Evolutionary conservation across 1,140 invertebrate genomes (phyloP).

Genomic region (Drosophila busckii): DNA sequence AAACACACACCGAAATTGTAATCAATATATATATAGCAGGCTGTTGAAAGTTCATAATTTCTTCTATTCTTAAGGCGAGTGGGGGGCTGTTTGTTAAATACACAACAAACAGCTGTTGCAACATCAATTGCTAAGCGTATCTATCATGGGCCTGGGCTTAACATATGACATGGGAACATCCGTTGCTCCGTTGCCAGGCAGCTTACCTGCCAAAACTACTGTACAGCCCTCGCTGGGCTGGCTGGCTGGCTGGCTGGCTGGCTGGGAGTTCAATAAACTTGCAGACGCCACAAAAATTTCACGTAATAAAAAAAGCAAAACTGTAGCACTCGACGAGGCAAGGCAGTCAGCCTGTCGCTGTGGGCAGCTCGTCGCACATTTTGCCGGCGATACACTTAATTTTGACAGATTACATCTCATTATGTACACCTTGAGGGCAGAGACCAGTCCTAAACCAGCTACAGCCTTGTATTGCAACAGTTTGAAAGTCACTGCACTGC

Average conservation of each 20-base stretch:
- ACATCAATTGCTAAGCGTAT: slow-evolving; percentile 21
- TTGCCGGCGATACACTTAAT: slow-evolving; percentile 69
- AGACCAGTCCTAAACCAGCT: slow-evolving; percentile 45
- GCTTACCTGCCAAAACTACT: slow-evolving; percentile 26
- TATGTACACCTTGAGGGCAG: slow-evolving; percentile 66
- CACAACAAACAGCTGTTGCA: slow-evolving; percentile 54
- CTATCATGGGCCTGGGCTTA: slow-evolving; percentile 62
- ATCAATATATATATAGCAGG: slow-evolving; percentile 22
- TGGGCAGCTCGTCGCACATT: too few relatives aligned
- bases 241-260: too few relatives aligned
- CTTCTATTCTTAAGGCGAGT: slow-evolving; percentile 30
- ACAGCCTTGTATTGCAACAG: slow-evolving; percentile 10
- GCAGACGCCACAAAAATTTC: slow-evolving; percentile 40
- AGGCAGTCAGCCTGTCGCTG: slow-evolving; percentile 20
- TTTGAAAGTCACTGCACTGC: slow-evolving; percentile 35
- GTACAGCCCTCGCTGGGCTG: slow-evolving; percentile 34
- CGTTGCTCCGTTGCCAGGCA: slow-evolving; percentile 8
- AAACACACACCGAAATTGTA: neutral
- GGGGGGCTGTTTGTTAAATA: slow-evolving; percentile 56
- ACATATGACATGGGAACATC: slow-evolving; percentile 65
- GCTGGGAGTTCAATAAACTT: slow-evolving; percentile 61
- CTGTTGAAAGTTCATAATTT: slow-evolving; percentile 31
- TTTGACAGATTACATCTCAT: slow-evolving; percentile 77
- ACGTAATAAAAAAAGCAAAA: slow-evolving; percentile 20
- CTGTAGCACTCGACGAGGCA: slow-evolving; percentile 16